These are phyloP conservation scores for Ochlodes sylvanus DNA, from an alignment of 2,888 invertebrate genomes.

Conservation along the genomic window DNA sequence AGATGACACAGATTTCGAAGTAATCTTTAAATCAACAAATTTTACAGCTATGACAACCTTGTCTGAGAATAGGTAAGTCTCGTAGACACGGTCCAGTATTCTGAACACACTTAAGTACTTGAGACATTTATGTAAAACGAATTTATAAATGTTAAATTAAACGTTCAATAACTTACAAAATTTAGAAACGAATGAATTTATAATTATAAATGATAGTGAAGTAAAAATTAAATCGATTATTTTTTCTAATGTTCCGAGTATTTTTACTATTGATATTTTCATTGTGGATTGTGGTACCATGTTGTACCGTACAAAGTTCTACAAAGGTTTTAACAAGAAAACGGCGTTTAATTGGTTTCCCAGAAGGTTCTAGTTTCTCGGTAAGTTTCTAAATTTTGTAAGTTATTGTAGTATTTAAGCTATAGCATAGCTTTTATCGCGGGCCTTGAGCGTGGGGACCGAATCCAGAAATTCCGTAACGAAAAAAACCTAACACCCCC, in stretches of 20 bases:
- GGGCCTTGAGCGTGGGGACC: no score
- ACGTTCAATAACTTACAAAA: no score
- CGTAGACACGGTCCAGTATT: background rate
- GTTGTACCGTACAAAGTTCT: background rate
- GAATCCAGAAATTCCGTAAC: no score
- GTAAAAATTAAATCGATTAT: background rate
- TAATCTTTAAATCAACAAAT: conserved; percentile 15
- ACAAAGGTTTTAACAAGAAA: conserved; percentile 80
- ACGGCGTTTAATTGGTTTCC: conserved; percentile 88
- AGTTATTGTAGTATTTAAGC: no score
- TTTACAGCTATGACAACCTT: conserved; percentile 8
- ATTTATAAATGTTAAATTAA: background rate
- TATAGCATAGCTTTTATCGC: no score
- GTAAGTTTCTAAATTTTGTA: no score
- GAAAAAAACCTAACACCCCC: no score
- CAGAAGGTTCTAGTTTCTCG: conserved; percentile 89
- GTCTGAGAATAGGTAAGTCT: background rate
- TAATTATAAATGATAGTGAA: no score
- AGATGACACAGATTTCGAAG: conserved; percentile 16
- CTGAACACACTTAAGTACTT: background rate
- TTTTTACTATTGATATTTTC: background rate
- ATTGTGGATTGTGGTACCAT: background rate
- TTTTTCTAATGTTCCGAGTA: background rate
- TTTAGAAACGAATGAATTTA: no score
- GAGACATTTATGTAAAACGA: no score